These are phyloP conservation scores for Empis stercorea DNA, from an alignment of 2,888 invertebrate species.

Conservation along the genomic window DNA sequence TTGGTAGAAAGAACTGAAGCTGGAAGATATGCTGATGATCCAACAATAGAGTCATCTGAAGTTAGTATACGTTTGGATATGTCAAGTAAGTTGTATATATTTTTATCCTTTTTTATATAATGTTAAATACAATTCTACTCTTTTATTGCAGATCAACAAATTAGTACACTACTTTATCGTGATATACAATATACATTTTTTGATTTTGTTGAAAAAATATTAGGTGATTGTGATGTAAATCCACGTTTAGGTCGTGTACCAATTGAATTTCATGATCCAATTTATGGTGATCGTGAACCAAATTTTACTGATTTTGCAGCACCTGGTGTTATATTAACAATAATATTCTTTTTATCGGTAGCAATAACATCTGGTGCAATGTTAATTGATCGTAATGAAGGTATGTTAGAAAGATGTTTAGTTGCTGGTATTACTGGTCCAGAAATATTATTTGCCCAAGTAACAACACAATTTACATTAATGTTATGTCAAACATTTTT, in stretches of 20 bases:
- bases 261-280: conserved; percentile 51
- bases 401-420: conserved; percentile 75
- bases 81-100: conserved; percentile 60
- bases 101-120: not conserved
- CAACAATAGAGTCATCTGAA: conserved; percentile 48
- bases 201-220: conserved; percentile 51
- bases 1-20: conserved; percentile 47
- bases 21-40: conserved; percentile 45
- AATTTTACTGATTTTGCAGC: conserved; percentile 92
- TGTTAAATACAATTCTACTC: not conserved
- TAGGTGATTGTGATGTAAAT: conserved; percentile 51
- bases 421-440: conserved; percentile 68
- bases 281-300: conserved; percentile 62
- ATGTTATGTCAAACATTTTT: conserved; percentile 72
- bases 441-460: conserved; percentile 79
- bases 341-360: conserved; percentile 87
- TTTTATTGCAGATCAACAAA: conserved; percentile 66
- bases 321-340: conserved; percentile 80
- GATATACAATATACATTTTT: conserved; percentile 62
- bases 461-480: conserved; percentile 74
- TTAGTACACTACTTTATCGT: conserved; percentile 63
- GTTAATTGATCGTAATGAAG: conserved; percentile 79
- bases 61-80: conserved; percentile 66
- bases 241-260: conserved; percentile 40
- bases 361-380: conserved; percentile 84